Base-by-base conservation (phyloP, 2,797 vertebrate genomes). In the Ctenopoma multispine region DNA sequence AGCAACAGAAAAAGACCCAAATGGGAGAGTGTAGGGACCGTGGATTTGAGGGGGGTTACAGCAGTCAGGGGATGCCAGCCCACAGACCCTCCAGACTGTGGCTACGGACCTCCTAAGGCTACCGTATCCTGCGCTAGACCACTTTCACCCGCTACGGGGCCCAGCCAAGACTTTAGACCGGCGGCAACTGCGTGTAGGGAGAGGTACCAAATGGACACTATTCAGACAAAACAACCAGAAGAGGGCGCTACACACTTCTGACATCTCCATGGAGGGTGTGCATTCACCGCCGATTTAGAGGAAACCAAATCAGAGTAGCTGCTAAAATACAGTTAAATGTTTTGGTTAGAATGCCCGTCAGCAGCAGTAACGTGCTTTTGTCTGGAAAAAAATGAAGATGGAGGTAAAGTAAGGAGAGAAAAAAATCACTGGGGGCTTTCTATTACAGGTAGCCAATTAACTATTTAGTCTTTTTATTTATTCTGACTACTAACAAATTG, bases 161-260 rank as follows among this genome's bases (percentile, higher is more conserved):
- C 92, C 93, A 96, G 96, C 95, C 96, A 96, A 96, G 96, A 96
- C 95, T 95, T 96, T 96, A 97, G 95, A 97, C 95, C 92, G 93
- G 95, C 96, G 95, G 96, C 93, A 96, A 97, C 95, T 96, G 96
- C 94, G 96, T 95, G 96, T 94, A 93, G 94, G 96, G 96, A 96
- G 95, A 96, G 95, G 96, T 95, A 96, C 96, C 96, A 96, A 94
- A 96, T 95, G 94, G 93, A 96, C 95, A 97, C 94, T 94, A 96
- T 96, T 96, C 95, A 97, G 95, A 96, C 94, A 95, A 93, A 94
- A 96, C 94, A 96, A 94, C 94, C 96, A 97, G 94, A 81, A 96
- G 94, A 96, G 92, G 94, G 92, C 89, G 93, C 93, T 93, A 93
- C 85, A 94, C 89, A 95, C 94, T 93, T 92, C 64, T 91, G 86